Conservation (phyloP, 2,797 vertebrate genomes). For the Anas acuta region DNA sequence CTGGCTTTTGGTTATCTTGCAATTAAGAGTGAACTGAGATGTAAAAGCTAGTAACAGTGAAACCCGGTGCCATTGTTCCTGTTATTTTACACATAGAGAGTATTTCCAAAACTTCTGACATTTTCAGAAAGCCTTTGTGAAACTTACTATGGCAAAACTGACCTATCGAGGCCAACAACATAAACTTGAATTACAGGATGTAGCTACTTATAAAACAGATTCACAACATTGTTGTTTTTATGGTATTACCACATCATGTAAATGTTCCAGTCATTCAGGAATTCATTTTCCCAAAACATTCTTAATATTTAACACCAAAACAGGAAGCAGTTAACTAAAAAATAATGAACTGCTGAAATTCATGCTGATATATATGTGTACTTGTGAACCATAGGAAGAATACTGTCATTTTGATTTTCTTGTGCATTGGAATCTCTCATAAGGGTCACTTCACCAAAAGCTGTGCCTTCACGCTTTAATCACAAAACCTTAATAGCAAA, state of each 20-base stretch:
- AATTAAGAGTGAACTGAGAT: neutral
- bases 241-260: neutral
- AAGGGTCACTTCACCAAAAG: neutral
- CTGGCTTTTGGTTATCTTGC: neutral
- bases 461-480: neutral
- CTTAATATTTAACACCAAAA: neutral
- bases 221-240: neutral
- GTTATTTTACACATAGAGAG: neutral
- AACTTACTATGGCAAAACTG: neutral
- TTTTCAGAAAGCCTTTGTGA: neutral
- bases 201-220: neutral
- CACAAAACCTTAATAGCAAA: neutral
- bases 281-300: neutral
- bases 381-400: neutral
- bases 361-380: neutral
- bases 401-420: neutral
- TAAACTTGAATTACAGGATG: constrained; percentile 18
- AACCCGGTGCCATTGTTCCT: neutral
- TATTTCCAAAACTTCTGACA: neutral
- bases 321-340: neutral
- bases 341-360: neutral
- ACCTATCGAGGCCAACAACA: neutral
- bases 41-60: neutral
- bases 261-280: neutral
- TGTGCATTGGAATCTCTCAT: accelerated